Base-by-base conservation (phyloP, 2,888 invertebrate species). In the Chrysodeixis includens region DNA sequence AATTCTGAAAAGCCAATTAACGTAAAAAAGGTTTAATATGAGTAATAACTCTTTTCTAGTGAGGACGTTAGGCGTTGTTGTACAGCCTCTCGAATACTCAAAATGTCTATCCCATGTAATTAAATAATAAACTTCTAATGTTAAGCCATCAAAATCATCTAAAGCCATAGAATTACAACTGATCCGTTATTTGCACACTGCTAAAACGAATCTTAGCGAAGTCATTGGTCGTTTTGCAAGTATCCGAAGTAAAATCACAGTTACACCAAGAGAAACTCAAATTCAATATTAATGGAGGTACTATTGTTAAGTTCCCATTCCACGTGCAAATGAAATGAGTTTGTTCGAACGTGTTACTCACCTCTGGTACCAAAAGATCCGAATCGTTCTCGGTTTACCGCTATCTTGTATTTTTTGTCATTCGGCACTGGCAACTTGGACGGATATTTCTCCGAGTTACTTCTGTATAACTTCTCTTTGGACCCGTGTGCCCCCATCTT, bases 401-500 rank as follows among this genome's bases (percentile, higher is more conserved):
- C 96, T 79, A 95, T 90, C 82, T 95, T 95, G 85, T 95, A 95
- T 78, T 96, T 95, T 89, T 96, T 96, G 72, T 95, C 95, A 79
- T 92, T 96, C 56, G 95, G 95, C 75, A 95, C 94, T 55, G 95
- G 95, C 70, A 96, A 88, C 86, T 96, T 95, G 75, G 95, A 93
- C 84, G 94, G 95, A 90, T 93, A 94, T 76, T 95, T 95, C 89
- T 96, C 97, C 51, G 97, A 97, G 83, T 95, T 95, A 78, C 96
- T 96, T 85, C 97, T 95, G 84, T 96, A 95, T 75, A 97, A 94
- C 92, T 97, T 97, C 92, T 97, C 97, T 95, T 97, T 97, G 69
- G 97, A 97, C 85, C 97, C 97, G 93, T 97, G 97, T 78, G 97
- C 97, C 83, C 97, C 97, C 97, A 97, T 97, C 89, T 93, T 96